Evolutionary conservation across 2,888 invertebrate species (phyloP).

Genomic region (Catocala sponsa): DNA sequence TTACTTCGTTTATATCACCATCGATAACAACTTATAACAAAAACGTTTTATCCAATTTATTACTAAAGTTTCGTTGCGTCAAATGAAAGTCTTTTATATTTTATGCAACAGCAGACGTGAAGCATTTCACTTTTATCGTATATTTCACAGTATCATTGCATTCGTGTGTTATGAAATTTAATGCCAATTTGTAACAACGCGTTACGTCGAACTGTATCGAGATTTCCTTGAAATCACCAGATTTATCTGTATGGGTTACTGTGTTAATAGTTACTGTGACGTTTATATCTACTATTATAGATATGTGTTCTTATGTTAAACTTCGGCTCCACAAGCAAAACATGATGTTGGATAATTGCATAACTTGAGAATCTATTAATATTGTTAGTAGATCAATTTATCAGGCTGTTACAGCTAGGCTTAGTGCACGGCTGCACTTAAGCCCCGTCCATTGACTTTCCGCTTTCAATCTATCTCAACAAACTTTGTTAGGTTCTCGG

Average conservation of each 20-base stretch:
- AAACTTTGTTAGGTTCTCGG: too few species aligned
- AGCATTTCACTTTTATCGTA: conserved; percentile 30
- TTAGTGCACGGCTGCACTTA: too few species aligned
- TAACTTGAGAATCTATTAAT: too few species aligned
- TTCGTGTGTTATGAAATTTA: conserved; percentile 34
- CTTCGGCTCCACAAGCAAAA: too few species aligned
- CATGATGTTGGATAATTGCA: too few species aligned
- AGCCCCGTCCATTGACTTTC: too few species aligned
- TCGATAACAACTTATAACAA: not conserved
- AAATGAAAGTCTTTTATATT: conserved; percentile 1
- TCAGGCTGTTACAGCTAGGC: too few species aligned
- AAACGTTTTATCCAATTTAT: not conserved
- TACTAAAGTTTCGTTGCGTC: not conserved
- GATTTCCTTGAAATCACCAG: conserved; percentile 32
- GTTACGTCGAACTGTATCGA: conserved; percentile 29
- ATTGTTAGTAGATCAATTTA: too few species aligned
- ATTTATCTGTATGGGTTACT: conserved; percentile 33
- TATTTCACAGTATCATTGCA: conserved; percentile 28
- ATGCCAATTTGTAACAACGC: conserved; percentile 37
- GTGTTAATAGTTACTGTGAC: not conserved
- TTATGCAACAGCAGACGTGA: conserved; percentile 1
- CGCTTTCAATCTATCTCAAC: too few species aligned
- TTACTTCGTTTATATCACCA: not conserved
- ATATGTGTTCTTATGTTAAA: too few species aligned
- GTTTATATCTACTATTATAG: too few species aligned